Evolutionary conservation across 2,797 vertebrate genomes (phyloP).

Genomic region (Mustela erminea): DNA sequence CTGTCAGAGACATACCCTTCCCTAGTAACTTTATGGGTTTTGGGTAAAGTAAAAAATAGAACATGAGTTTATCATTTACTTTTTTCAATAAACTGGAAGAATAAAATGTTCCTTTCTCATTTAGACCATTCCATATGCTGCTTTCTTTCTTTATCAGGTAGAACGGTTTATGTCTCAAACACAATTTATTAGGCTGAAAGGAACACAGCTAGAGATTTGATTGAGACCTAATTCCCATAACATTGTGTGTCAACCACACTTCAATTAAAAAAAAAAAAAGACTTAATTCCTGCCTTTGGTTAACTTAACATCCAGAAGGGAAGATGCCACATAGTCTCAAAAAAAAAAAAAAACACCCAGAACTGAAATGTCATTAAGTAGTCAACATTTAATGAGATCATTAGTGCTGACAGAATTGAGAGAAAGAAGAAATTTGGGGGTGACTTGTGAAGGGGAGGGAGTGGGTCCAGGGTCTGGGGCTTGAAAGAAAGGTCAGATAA

Average conservation of each 20-base stretch:
- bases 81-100: slow-evolving; percentile 2
- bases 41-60: not conserved
- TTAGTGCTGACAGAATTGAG: not conserved
- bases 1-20: not conserved
- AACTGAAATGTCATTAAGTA: not conserved
- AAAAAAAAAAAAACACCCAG: not conserved
- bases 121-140: not conserved
- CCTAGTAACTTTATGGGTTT: not conserved
- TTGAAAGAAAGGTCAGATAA: not conserved
- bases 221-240: not conserved
- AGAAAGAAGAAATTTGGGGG: not conserved
- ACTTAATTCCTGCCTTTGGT: not conserved
- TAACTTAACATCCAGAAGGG: not conserved
- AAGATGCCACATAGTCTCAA: not conserved
- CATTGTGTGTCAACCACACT: not conserved
- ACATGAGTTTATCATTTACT: slow-evolving; percentile 20
- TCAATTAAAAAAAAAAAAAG: not conserved
- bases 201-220: not conserved
- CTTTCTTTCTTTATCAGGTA: not conserved
- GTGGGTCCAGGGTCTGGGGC: not conserved
- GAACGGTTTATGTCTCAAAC: not conserved
- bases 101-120: not conserved
- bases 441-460: not conserved
- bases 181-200: slow-evolving; percentile 14
- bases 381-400: not conserved